Base-by-base conservation (phyloP, 2,888 invertebrate species). In the Vesta saturnalis region DNA sequence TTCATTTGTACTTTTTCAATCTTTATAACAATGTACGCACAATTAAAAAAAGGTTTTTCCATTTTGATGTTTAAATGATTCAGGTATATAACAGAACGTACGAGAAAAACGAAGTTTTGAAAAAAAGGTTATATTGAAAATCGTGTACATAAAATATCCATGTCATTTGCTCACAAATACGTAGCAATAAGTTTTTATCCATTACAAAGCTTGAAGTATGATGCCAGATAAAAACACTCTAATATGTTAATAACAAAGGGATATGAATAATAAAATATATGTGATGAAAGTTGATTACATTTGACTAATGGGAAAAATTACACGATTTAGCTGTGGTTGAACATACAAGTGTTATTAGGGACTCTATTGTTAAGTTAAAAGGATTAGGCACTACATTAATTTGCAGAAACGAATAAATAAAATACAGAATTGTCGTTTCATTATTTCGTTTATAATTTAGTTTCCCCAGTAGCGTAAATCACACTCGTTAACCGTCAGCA, bases 371-470 rank as follows among this genome's bases (percentile, higher is more conserved):
- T 60, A 52, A 43, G 52, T 52, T 64, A 65, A 61, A 69, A 61
- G 58, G 58, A 64, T 65, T 65, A 65, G 57, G 60, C 64, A 61
- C 64, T 68, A 61, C 55, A 65, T 62, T 64, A 65, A 65, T 69
- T 64, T 69, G 47, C 55, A 65, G 63, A 61, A 64, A 64, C 64
- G 65, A 72, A 72, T 69, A 70, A 72, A 74, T 73, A 73, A 74
- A 74, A 72, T 74, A 71, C 72, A 66, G 70, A 21, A 68, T 67
- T 73, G 70, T 70, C 73, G 73, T 75, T 76, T 75, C 75, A 76
- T 76, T 76, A 76, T 76, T 74, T 74, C 74, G 74, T 72, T 73
- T 75, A 73, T 76, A 76, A 76, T 76, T 75, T 73, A 76, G 73
- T 73, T 75, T 76, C 60, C 66, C 64, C 69, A 58, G 69, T 66